Percentiles rank a stretch among this genome's conserved stretches.
These are phyloP conservation scores for Anniella stebbinsi DNA, from an alignment of 2,797 vertebrate species.

Conservation along the genomic window DNA sequence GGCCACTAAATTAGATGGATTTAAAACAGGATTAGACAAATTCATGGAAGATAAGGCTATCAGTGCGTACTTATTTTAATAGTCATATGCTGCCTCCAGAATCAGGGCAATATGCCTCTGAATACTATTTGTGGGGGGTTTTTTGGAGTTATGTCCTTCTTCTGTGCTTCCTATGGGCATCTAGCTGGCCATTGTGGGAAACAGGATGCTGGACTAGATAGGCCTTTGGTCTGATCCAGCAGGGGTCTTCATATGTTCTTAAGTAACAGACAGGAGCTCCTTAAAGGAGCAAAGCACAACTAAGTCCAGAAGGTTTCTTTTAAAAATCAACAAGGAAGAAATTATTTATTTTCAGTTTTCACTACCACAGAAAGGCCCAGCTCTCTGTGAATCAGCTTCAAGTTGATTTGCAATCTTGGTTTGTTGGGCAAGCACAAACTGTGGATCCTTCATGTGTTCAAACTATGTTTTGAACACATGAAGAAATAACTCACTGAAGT, in stretches of 20 bases:
- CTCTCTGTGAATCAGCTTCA: not conserved
- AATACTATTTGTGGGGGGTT: not conserved
- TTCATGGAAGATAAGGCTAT: not conserved
- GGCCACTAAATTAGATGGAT: not conserved
- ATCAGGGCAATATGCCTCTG: not conserved
- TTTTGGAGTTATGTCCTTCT: not conserved
- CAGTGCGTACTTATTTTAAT: not conserved
- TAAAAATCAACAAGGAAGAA: not conserved
- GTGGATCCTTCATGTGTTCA: not conserved
- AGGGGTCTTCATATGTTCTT: not conserved
- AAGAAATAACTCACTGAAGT: not conserved
- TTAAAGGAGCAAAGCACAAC: no score
- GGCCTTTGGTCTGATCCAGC: not conserved
- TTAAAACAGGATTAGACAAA: not conserved
- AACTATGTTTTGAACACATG: not conserved
- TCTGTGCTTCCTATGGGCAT: not conserved
- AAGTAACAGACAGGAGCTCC: not conserved
- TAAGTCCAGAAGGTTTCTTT: not conserved
- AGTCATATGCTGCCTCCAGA: not conserved
- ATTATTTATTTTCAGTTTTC: not conserved
- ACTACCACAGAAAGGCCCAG: not conserved
- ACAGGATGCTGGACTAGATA: not conserved
- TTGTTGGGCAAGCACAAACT: not conserved
- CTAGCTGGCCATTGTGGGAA: not conserved
- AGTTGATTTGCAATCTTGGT: not conserved